Evolutionary conservation across 2,888 invertebrate species (phyloP).

Genomic region (Phaedon cochleariae): DNA sequence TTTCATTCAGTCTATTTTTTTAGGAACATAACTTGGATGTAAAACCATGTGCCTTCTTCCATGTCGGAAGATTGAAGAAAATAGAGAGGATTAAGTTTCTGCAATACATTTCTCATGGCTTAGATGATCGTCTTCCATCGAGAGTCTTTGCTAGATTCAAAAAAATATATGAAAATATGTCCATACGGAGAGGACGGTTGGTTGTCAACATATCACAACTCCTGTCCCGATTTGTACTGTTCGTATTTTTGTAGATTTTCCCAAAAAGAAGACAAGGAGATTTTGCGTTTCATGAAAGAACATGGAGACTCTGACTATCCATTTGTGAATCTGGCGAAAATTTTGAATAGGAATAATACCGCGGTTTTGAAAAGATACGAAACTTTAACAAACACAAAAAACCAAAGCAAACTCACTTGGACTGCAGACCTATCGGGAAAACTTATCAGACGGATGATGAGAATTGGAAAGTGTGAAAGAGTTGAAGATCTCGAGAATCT

Average conservation of each 20-base stretch:
- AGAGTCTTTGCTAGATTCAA: constrained; percentile 43
- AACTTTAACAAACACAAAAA: neutral
- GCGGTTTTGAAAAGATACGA: neutral
- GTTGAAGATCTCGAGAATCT: constrained; percentile 38
- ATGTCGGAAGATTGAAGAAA: constrained; percentile 19
- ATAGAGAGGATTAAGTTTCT: constrained; percentile 39
- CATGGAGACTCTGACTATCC: constrained; percentile 17
- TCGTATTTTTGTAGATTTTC: constrained; percentile 41
- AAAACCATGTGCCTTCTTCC: constrained; percentile 37
- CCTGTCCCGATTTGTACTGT: neutral
- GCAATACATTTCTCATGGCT: constrained; percentile 38
- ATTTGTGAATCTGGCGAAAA: constrained; percentile 34
- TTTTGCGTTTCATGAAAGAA: constrained; percentile 32
- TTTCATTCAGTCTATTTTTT: constrained; percentile 30
- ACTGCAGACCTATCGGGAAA: constrained; percentile 24
- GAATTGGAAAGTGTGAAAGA: constrained; percentile 27
- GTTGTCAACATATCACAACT: neutral
- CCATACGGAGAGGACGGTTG: constrained; percentile 40
- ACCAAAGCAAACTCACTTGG: constrained; percentile 35
- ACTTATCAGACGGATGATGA: constrained; percentile 38
- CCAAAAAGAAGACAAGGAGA: constrained; percentile 41
- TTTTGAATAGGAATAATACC: constrained; percentile 33
- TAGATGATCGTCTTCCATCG: constrained; percentile 39
- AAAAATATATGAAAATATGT: constrained; percentile 21
- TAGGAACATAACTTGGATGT: constrained; percentile 39